These are phyloP conservation scores for Ischnus inquisitorius DNA, from an alignment of 2,888 invertebrate species.

Conservation along the genomic window DNA sequence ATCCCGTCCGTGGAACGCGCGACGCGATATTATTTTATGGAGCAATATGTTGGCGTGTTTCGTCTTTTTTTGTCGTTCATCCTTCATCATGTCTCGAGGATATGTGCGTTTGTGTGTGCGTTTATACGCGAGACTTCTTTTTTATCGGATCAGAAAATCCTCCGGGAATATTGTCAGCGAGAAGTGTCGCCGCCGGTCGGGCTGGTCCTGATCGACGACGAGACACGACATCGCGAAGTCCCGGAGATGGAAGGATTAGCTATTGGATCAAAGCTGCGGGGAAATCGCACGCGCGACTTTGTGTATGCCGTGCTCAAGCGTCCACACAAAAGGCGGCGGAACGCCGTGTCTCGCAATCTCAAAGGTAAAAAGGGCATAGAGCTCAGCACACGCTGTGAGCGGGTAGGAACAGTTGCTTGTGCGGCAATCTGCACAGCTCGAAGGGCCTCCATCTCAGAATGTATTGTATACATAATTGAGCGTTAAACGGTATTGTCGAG, in stretches of 20 bases:
- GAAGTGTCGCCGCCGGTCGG: neutral
- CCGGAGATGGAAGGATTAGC: constrained; percentile 4
- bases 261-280: constrained; percentile 16
- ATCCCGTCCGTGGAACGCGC: neutral
- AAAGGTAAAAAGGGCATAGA: constrained; percentile 61
- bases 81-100: constrained; percentile 14
- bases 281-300: constrained; percentile 5
- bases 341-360: constrained; percentile 29
- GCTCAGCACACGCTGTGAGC: neutral
- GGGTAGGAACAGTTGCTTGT: constrained; percentile 68
- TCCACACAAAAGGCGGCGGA: constrained; percentile 22
- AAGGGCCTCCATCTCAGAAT: constrained; percentile 35
- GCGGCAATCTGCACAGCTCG: constrained; percentile 75
- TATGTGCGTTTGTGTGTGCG: neutral
- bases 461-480: constrained; percentile 20
- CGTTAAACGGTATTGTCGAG: constrained; percentile 72
- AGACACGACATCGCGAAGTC: constrained; percentile 26
- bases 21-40: constrained; percentile 25
- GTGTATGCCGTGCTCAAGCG: neutral
- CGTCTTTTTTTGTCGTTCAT: constrained; percentile 12
- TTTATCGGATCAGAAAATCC: constrained; percentile 27
- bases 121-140: constrained; percentile 13
- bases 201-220: constrained; percentile 1
- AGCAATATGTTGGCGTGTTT: constrained; percentile 21
- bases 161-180: constrained; percentile 21